Conservation (phyloP, 2,888 invertebrate species). For the Polydrusus tereticollis region DNA sequence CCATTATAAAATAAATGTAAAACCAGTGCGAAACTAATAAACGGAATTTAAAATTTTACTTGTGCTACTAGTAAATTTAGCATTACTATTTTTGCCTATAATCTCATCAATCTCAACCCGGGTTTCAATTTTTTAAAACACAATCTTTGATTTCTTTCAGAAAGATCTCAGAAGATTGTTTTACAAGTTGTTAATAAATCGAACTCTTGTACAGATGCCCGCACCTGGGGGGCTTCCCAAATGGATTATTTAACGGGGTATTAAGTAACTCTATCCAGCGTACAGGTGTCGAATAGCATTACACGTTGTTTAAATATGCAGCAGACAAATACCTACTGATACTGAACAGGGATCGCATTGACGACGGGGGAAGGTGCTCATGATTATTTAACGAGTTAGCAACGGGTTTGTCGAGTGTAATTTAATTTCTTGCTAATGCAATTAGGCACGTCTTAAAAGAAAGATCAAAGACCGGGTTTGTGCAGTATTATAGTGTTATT, state of each 20-base stretch:
- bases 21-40: no score
- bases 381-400: constrained; percentile 47
- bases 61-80: no score
- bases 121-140: no score
- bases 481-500: not conserved
- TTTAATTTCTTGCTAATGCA: constrained; percentile 24
- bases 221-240: constrained; percentile 46
- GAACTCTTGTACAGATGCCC: not conserved
- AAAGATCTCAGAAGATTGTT: constrained; percentile 4
- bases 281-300: constrained; percentile 49
- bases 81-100: no score
- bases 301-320: constrained; percentile 43
- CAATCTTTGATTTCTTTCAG: no score
- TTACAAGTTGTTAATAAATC: constrained; percentile 28
- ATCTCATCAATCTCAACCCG: no score
- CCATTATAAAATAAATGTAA: no score
- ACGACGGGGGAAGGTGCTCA: constrained; percentile 17
- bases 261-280: constrained; percentile 44
- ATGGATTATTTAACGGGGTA: constrained; percentile 48
- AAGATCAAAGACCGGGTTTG: constrained; percentile 18
- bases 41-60: no score
- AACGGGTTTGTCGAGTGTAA: constrained; percentile 30
- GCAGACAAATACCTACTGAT: constrained; percentile 46
- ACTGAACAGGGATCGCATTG: constrained; percentile 30
- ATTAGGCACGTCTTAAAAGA: constrained; percentile 18